Base-by-base conservation (phyloP, 2,888 invertebrate species). In the Steinernema scapterisci region DNA sequence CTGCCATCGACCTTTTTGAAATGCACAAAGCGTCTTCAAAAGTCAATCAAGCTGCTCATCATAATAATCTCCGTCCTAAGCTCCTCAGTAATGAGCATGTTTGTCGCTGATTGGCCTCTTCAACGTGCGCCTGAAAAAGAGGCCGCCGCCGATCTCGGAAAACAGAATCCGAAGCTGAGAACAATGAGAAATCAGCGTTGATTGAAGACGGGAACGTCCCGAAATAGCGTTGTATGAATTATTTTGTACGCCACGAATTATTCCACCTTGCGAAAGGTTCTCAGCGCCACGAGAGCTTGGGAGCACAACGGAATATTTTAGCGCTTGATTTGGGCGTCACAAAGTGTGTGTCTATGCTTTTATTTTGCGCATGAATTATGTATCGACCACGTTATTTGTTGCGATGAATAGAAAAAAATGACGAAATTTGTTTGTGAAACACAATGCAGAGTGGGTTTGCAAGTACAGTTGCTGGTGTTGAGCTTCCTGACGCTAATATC, bases 341-440 rank as follows among this genome's bases (percentile, higher is more conserved):
- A 23, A 52, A 38, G n/a, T 48, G n/a, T 63, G 31, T 63, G 63
- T 31, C 63, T 27, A n/a, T 63, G 63, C 31, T 63, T 27, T 27
- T 63, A 38, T 63, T 63, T 63, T 27, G 16, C 27, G 63, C 63
- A 63, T 63, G 63, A 63, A 63, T 63, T 63, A 63, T 63, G 9
- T 27, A 63, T 38, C 31, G 38, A 13, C 27, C 63, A 27, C 16
- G 13, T 9, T 21, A 27, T 7, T 21, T 31, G 27, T 25, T 63
- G 27, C 23, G 3, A 6, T 31, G 6, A 31, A 13, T 11, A 31
- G 25, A 54, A 54, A 63, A 38, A n/a, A 27, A 31, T 11, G 63
- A 63, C 25, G n/a, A 31, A 27, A 63, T 6, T 6, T 38, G 38
- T 6, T 3, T 9, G 38, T 38, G 3, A 9, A 38, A 38, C 38